phyloP scores from a whole-genome alignment of 2,888 invertebrate species.

The Dolichopus griseipennis region DNA sequence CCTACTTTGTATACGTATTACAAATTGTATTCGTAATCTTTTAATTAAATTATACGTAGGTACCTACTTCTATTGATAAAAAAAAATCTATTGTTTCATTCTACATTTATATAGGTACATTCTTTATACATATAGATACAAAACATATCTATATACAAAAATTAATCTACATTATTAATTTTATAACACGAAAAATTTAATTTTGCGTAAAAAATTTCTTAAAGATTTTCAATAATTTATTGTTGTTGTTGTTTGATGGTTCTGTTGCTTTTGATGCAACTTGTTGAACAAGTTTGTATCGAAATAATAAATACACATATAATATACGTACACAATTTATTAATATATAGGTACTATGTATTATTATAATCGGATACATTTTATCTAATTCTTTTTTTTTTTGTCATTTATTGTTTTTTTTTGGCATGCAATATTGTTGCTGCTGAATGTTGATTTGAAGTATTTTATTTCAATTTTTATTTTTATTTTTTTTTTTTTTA shows the following conservation, averaged over 20 bases:
- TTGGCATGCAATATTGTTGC: not conserved
- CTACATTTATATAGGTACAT: too few relatives aligned
- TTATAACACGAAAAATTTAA: too few relatives aligned
- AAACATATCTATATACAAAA: too few relatives aligned
- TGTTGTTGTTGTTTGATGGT: not conserved
- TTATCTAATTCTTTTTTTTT: not conserved
- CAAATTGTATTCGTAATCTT: too few relatives aligned
- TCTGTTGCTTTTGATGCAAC: not conserved
- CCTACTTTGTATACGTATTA: too few relatives aligned
- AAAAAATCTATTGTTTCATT: too few relatives aligned
- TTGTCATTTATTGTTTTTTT: not conserved
- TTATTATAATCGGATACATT: not conserved
- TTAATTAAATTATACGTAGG: too few relatives aligned
- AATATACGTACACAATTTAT: not conserved
- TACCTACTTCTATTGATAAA: too few relatives aligned
- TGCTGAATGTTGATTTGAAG: not conserved
- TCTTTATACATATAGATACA: too few relatives aligned
- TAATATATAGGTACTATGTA: not conserved
- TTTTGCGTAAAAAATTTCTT: too few relatives aligned
- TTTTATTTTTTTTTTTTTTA: not conserved
- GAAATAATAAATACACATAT: not conserved
- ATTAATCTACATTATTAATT: too few relatives aligned
- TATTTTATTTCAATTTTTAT: not conserved
- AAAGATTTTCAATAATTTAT: too few relatives aligned
- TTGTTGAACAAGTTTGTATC: not conserved